Evolutionary conservation across 2,797 vertebrate genomes (phyloP).

Genomic region (Spheniscus humboldti): DNA sequence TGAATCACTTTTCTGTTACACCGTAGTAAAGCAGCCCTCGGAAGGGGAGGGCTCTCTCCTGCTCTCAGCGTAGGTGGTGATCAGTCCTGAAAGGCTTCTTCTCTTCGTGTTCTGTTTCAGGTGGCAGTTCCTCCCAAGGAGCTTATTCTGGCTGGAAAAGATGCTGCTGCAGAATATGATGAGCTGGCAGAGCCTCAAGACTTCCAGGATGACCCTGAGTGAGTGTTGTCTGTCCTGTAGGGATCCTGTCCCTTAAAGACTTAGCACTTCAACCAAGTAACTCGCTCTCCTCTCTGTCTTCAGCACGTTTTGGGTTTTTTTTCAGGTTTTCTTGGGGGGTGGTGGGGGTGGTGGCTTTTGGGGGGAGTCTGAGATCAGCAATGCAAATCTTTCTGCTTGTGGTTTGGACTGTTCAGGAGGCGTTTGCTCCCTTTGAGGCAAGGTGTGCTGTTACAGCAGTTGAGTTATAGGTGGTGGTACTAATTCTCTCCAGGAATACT

Average conservation of each 20-base stretch:
- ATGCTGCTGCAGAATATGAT: conserved; percentile 96
- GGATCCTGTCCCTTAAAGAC: not conserved
- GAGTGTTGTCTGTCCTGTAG: conserved; percentile 56
- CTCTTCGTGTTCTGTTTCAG: conserved; percentile 66
- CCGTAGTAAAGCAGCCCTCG: accelerated
- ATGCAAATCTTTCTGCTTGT: not conserved
- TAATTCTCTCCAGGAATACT: not conserved
- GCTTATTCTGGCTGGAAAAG: conserved; percentile 92
- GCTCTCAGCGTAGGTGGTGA: not conserved
- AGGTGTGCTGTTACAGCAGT: not conserved
- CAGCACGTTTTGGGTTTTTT: not conserved
- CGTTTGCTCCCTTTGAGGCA: not conserved
- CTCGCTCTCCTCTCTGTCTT: not conserved
- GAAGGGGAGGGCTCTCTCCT: not conserved
- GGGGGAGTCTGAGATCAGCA: not conserved
- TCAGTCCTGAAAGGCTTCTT: not conserved
- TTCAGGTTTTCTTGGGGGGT: not conserved
- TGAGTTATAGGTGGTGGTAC: not conserved
- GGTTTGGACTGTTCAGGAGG: not conserved
- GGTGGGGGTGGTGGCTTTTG: too few relatives aligned
- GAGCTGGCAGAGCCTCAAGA: conserved; percentile 97
- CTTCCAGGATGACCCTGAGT: conserved; percentile 99
- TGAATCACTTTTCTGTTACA: not conserved
- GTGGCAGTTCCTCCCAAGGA: conserved; percentile 89
- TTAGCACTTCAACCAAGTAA: not conserved